Evolutionary conservation across 2,888 invertebrate genomes (phyloP), one percentile per base, ranked within the genome.

Genomic region (Alentia gelatinosa): DNA sequence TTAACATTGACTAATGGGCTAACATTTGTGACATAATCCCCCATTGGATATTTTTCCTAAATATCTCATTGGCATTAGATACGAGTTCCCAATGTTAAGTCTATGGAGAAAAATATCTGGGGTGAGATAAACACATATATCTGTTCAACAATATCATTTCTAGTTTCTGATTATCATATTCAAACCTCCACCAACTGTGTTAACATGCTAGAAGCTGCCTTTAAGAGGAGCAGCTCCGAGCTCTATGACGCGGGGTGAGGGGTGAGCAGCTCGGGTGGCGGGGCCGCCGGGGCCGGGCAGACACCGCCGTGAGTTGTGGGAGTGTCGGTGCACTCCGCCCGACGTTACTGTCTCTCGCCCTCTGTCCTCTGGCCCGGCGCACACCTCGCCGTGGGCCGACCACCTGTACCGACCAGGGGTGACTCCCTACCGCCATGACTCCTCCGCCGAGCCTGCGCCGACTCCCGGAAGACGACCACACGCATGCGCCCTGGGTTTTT

Each of bases 281-380:
- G 35, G 23, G 7, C 23, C 26, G 40, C 23, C 23, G 39, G 83
- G 83, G 26, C 35, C 15, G 40, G n/a, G 39, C 40, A 47, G 86
- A 26, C 35, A n/a, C 37, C 37, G 4, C 79, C 35, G 79, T 86
- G 86, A 50, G 50, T 86, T 86, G 86, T 86, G 86, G 30, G 9
- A 26, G 30, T 86, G 86, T 50, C 42, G 42, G 23, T 23, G 79
- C 33, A n/a, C 47, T 33, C 47, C 42, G 19, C 30, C 86, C 1
- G 47, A 42, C 86, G 47, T 86, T 86, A 86, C 86, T 86, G 86
- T 86, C 86, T 47, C 30, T 42, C 83, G 40, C 39, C 39, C 26
- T 83, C 40, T 83, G 83, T 39, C 42, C 83, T 35, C 39, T n/a
- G 15, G 15, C 42, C 42, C 37, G 0, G 39, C 26, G 9, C 19